Conservation (phyloP, 2,888 invertebrate genomes). For the Acanthacorydalis orientalis region DNA sequence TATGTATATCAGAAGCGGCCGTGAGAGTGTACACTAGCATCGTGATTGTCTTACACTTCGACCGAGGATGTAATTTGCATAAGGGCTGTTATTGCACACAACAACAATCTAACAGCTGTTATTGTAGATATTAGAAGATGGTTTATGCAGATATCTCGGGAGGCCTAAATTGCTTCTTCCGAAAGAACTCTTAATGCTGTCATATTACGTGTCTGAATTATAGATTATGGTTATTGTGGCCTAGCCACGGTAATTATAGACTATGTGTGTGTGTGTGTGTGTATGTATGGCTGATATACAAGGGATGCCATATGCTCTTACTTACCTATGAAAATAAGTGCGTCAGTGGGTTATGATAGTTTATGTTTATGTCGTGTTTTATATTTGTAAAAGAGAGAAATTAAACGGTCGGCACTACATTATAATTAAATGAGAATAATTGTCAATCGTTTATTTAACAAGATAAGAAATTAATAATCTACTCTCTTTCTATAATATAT, state of each 20-base stretch:
- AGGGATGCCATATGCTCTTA: too few species aligned
- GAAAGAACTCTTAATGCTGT: constrained; percentile 29
- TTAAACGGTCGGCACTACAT: too few species aligned
- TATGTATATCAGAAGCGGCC: constrained; percentile 19
- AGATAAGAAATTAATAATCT: too few species aligned
- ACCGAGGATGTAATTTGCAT: constrained; percentile 8
- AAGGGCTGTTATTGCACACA: constrained; percentile 17
- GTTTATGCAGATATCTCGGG: constrained; percentile 24
- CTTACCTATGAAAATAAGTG: too few species aligned
- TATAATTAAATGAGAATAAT: too few species aligned
- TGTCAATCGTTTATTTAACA: too few species aligned
- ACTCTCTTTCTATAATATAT: too few species aligned
- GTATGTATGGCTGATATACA: too few species aligned
- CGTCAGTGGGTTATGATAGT: too few species aligned
- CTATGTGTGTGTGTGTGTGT: constrained; percentile 8
- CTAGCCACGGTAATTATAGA: constrained; percentile 20
- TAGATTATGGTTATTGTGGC: constrained; percentile 27
- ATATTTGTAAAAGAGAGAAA: too few species aligned
- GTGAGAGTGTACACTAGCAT: neutral
- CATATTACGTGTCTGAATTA: constrained; percentile 28
- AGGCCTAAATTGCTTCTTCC: constrained; percentile 22
- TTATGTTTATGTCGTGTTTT: too few species aligned
- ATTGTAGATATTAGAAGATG: constrained; percentile 21
- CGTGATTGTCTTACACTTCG: neutral
- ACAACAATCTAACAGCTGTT: constrained; percentile 20